Conservation (phyloP, 2,888 invertebrate genomes). For the Lagria hirta region DNA sequence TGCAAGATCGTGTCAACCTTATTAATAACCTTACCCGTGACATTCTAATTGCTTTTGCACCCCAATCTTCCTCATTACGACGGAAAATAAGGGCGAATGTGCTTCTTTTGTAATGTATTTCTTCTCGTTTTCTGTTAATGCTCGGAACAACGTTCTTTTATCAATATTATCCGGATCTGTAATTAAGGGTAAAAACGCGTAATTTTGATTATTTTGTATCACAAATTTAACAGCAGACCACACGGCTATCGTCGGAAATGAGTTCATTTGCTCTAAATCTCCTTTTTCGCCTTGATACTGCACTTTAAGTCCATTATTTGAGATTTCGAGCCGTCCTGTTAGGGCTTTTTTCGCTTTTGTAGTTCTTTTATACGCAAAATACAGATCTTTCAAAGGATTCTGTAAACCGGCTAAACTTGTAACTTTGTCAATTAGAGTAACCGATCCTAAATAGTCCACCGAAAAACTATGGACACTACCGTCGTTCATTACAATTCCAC, state of each 20-base stretch:
- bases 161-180: conserved; percentile 80
- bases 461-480: conserved; percentile 58
- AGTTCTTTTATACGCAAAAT: conserved; percentile 62
- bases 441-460: conserved; percentile 81
- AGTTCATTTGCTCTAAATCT: conserved; percentile 69
- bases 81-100: conserved; percentile 85
- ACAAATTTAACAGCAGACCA: conserved; percentile 91
- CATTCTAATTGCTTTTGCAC: conserved; percentile 81
- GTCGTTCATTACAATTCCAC: conserved; percentile 60
- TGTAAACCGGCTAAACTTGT: conserved; percentile 83
- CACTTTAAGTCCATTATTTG: conserved; percentile 71
- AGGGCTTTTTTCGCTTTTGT: conserved; percentile 52
- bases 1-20: no score
- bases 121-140: conserved; percentile 58
- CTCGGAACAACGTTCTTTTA: conserved; percentile 67
- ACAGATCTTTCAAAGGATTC: conserved; percentile 74
- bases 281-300: conserved; percentile 64
- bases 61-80: conserved; percentile 81
- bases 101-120: conserved; percentile 60
- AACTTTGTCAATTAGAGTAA: conserved; percentile 75
- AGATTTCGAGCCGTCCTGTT: conserved; percentile 67
- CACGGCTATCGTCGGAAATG: conserved; percentile 88
- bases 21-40: conserved; percentile 74
- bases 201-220: conserved; percentile 63
- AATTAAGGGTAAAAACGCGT: conserved; percentile 82